A percentile compares a stretch with the other conserved stretches of the same genome.
These are phyloP conservation scores for Cremastinae sp. DNA, from an alignment of 2,888 invertebrate species.

Conservation along the genomic window DNA sequence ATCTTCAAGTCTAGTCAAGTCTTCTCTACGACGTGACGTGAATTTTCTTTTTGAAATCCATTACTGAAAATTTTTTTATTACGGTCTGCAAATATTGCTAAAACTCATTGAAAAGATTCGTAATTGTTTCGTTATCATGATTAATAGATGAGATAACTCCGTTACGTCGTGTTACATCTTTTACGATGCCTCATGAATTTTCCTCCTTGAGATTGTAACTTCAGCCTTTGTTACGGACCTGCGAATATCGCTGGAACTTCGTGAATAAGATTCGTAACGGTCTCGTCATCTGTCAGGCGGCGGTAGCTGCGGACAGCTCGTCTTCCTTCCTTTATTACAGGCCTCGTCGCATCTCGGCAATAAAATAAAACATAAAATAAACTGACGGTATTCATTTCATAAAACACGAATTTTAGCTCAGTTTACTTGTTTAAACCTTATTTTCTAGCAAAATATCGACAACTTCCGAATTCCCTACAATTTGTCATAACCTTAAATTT, in stretches of 20 bases:
- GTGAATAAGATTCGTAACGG: constrained; percentile 54
- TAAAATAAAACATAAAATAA: background rate
- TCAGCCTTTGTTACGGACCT: constrained; percentile 42
- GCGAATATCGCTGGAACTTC: constrained; percentile 24
- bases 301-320: constrained; percentile 29
- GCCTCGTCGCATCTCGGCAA: constrained; percentile 10
- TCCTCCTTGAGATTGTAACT: too few relatives aligned
- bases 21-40: too few relatives aligned
- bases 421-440: background rate
- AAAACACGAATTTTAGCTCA: background rate
- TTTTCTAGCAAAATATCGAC: too few relatives aligned
- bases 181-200: background rate
- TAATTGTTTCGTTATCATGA: constrained; percentile 30
- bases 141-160: background rate
- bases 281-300: constrained; percentile 53
- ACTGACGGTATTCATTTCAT: too few relatives aligned
- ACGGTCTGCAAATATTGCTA: too few relatives aligned
- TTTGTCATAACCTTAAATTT: too few relatives aligned
- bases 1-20: too few relatives aligned
- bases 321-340: constrained; percentile 25
- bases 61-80: too few relatives aligned
- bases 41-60: too few relatives aligned
- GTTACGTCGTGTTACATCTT: background rate
- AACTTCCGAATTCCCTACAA: too few relatives aligned
- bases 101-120: constrained; percentile 36